Percentiles rank a stretch among this genome's conserved stretches.
Conservation (phyloP, 1,140 invertebrate genomes). For the Tetragonula clypearis region DNA sequence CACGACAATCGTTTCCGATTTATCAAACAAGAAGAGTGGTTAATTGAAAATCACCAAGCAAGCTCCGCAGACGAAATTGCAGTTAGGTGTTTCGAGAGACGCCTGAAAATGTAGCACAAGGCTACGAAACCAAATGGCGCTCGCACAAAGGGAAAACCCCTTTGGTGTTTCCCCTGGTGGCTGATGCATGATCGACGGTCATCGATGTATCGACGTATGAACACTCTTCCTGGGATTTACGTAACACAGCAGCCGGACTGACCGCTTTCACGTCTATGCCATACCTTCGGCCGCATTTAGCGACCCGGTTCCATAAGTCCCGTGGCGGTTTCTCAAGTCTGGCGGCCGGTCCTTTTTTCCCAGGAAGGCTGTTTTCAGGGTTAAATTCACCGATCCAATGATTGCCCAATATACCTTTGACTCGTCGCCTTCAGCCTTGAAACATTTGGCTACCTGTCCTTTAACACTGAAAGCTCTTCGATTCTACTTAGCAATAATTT, state of each 20-base stretch:
- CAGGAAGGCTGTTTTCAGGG: constrained; percentile 28
- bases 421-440: not conserved
- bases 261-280: constrained; percentile 77
- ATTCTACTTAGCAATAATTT: not conserved
- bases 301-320: constrained; percentile 52
- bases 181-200: constrained; percentile 9
- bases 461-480: not conserved
- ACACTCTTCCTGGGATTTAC: constrained; percentile 77
- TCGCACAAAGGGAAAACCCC: constrained; percentile 25
- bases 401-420: not conserved
- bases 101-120: constrained; percentile 38
- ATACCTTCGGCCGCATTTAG: constrained; percentile 61
- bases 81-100: not conserved
- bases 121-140: not conserved
- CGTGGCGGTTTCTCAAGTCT: constrained; percentile 44
- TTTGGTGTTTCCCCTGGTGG: not conserved
- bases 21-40: not conserved
- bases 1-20: not conserved
- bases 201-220: constrained; percentile 51
- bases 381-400: constrained; percentile 22
- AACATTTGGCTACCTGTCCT: not conserved
- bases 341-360: constrained; percentile 8
- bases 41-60: not conserved
- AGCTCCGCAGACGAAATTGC: not conserved
- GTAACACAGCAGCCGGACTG: constrained; percentile 74